Evolutionary conservation across 2,113 vertebrate species (phyloP).

Genomic region (Synodontis membranacea): DNA sequence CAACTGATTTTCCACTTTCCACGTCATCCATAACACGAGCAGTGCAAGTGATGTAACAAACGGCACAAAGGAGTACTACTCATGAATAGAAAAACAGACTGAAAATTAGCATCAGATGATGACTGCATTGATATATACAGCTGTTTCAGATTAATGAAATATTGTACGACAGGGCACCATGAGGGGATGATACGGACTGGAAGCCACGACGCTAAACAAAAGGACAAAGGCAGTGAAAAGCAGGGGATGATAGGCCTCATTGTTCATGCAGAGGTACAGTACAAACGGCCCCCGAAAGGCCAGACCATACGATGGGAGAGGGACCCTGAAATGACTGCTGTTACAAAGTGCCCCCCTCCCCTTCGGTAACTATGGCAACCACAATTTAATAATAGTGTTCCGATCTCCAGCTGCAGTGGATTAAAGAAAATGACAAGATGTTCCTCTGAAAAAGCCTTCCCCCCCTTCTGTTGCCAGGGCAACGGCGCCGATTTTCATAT

Average conservation of each 20-base stretch:
- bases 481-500: slow-evolving; percentile 81
- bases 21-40: neutral
- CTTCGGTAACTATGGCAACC: slow-evolving; percentile 92
- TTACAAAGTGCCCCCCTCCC: slow-evolving; percentile 76
- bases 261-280: slow-evolving; percentile 70
- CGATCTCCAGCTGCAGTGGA: slow-evolving; percentile 97
- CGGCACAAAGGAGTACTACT: neutral
- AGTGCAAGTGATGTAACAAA: neutral
- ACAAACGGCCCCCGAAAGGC: slow-evolving; percentile 63
- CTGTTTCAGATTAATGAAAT: slow-evolving; percentile 8
- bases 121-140: slow-evolving; percentile 11
- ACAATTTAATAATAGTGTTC: slow-evolving; percentile 97
- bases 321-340: slow-evolving; percentile 82
- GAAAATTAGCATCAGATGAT: slow-evolving; percentile 16
- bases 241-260: slow-evolving; percentile 57
- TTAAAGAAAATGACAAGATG: slow-evolving; percentile 99
- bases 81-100: neutral
- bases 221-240: slow-evolving; percentile 49
- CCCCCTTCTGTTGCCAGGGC: slow-evolving; percentile 86
- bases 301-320: slow-evolving; percentile 55
- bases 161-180: slow-evolving; percentile 7
- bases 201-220: slow-evolving; percentile 27
- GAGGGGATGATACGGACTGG: slow-evolving; percentile 17
- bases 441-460: slow-evolving; percentile 95
- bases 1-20: neutral